Percentiles rank a stretch among this genome's conserved stretches.
phyloP scores from a whole-genome alignment of 2,113 vertebrate genomes.

The Silurus asotus region DNA sequence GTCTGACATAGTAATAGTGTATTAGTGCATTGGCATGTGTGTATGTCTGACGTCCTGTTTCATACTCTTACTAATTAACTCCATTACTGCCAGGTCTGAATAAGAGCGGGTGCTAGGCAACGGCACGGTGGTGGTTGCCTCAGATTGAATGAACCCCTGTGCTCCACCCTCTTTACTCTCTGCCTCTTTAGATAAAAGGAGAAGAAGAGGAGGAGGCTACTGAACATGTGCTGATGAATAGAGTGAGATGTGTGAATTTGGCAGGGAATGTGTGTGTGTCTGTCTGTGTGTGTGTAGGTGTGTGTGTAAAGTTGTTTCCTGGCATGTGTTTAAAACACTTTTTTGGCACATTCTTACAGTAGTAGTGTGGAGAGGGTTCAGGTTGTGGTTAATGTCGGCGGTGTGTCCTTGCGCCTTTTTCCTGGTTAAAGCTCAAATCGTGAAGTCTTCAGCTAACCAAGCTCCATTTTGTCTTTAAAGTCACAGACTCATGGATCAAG shows the following conservation, averaged over 20 bases:
- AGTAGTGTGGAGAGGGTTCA: background rate
- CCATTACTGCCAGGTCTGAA: conserved; percentile 64
- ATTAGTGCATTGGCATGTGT: conserved; percentile 34
- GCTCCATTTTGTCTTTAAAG: background rate
- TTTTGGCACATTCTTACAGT: background rate
- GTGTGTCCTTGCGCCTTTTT: background rate
- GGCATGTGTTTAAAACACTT: background rate
- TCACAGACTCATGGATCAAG: background rate
- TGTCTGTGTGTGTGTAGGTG: conserved; percentile 40
- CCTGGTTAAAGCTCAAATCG: background rate
- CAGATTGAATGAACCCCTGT: background rate
- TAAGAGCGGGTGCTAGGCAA: conserved; percentile 60
- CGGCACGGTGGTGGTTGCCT: background rate
- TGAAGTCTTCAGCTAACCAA: background rate
- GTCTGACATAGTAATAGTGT: conserved; percentile 53
- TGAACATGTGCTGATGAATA: conserved; percentile 47
- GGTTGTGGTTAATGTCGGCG: background rate
- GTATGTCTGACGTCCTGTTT: conserved; percentile 63
- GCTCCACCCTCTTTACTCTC: conserved; percentile 1
- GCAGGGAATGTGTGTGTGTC: conserved; percentile 33
- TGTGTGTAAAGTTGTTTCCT: conserved; percentile 37
- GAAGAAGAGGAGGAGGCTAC: conserved; percentile 35
- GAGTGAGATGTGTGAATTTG: conserved; percentile 46
- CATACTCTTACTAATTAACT: conserved; percentile 72
- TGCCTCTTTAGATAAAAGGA: background rate